These are phyloP conservation scores for Neoniphon sammara DNA, from an alignment of 2,797 vertebrate genomes.

Conservation along the genomic window DNA sequence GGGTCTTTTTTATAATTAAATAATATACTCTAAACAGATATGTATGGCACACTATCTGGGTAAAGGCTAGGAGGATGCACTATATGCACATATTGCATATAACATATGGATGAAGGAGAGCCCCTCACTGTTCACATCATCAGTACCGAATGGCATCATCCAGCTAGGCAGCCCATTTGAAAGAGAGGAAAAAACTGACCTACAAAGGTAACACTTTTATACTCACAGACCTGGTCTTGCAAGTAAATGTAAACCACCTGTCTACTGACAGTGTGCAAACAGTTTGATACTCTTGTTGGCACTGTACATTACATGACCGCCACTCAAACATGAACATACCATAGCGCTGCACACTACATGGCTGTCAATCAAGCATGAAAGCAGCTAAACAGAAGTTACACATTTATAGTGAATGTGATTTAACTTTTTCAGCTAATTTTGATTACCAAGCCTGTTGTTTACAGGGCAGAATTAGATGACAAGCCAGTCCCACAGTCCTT, in stretches of 20 bases:
- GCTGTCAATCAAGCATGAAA: slow-evolving; percentile 9
- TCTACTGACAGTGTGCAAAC: slow-evolving; percentile 16
- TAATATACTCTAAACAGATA: neutral
- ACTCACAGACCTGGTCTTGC: slow-evolving; percentile 5
- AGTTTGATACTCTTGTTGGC: slow-evolving; percentile 15
- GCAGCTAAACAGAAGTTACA: neutral
- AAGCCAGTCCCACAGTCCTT: neutral
- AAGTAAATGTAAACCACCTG: slow-evolving; percentile 10
- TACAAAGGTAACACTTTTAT: too few relatives aligned
- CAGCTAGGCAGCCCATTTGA: too few relatives aligned
- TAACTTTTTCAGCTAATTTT: slow-evolving; percentile 1
- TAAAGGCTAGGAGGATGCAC: neutral
- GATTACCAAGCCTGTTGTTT: slow-evolving; percentile 8
- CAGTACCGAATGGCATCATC: too few relatives aligned
- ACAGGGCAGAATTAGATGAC: slow-evolving; percentile 10
- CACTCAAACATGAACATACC: neutral
- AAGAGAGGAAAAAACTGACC: too few relatives aligned
- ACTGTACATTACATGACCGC: slow-evolving; percentile 11
- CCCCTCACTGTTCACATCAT: too few relatives aligned
- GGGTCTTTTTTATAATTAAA: neutral
- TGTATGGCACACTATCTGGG: neutral
- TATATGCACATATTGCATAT: too few relatives aligned
- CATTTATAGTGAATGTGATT: slow-evolving; percentile 21
- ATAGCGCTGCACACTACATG: slow-evolving; percentile 11
- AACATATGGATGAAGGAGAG: too few relatives aligned